These are phyloP conservation scores for Lacerta bilineata DNA, from an alignment of 2,797 vertebrate species.

Conservation along the genomic window DNA sequence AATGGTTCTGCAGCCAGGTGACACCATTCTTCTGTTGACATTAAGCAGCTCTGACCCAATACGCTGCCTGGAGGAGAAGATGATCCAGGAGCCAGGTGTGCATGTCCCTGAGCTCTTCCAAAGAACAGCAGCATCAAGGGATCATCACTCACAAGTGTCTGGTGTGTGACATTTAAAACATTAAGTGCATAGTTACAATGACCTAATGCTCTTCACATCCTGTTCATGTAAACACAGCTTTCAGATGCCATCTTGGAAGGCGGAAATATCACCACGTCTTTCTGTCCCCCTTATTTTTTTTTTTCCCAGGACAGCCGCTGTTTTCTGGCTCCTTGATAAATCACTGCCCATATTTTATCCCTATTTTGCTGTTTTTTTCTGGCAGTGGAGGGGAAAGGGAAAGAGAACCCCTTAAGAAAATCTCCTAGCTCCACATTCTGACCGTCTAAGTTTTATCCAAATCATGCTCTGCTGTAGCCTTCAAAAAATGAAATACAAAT, in stretches of 20 bases:
- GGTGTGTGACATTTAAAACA: background rate
- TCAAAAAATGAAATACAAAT: background rate
- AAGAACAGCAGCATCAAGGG: background rate
- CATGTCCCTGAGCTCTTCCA: background rate
- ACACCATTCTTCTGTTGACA: background rate
- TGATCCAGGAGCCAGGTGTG: background rate
- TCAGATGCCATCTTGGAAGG: background rate
- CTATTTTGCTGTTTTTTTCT: background rate
- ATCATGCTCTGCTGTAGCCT: background rate
- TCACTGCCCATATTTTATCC: background rate
- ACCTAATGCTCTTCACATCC: background rate
- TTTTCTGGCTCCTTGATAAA: background rate
- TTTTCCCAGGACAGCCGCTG: background rate
- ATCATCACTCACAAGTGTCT: background rate
- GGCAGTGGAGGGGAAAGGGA: background rate
- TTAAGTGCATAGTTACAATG: too few relatives aligned
- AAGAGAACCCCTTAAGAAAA: background rate
- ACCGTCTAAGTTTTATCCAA: background rate
- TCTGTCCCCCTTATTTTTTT: background rate
- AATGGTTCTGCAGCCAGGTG: background rate
- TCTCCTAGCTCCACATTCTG: background rate
- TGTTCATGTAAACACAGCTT: background rate
- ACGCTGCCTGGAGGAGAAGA: background rate
- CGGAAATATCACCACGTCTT: background rate
- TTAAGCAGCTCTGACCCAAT: background rate